A percentile compares a stretch with the other conserved stretches of the same genome.
Conservation (phyloP, 2,113 vertebrate genomes). For the Sinocyclocheilus rhinocerous region DNA sequence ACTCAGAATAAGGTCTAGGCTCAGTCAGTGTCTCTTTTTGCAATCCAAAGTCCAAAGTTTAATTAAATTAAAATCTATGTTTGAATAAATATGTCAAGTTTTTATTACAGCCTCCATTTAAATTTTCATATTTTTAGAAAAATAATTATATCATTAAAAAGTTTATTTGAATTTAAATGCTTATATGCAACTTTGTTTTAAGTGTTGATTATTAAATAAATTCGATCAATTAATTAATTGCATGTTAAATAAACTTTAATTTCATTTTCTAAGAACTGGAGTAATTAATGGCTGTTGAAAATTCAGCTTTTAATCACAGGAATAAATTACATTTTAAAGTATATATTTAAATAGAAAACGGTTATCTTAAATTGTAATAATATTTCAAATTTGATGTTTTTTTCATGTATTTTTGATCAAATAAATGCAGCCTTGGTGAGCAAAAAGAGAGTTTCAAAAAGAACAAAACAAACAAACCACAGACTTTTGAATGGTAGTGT, state of each 20-base stretch:
- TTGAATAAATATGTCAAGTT: background rate
- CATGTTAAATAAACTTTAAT: no score
- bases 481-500: background rate
- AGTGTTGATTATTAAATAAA: background rate
- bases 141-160: background rate
- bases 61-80: background rate
- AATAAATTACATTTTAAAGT: no score
- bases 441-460: background rate
- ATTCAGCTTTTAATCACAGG: no score
- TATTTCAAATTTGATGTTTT: no score
- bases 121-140: background rate
- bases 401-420: background rate
- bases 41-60: background rate
- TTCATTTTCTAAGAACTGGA: no score
- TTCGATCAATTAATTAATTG: background rate
- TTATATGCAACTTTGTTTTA: background rate
- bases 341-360: no score
- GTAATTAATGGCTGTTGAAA: no score
- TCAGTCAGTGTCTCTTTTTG: background rate
- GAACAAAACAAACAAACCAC: no score
- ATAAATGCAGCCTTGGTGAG: background rate
- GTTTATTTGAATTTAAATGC: background rate
- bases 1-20: background rate
- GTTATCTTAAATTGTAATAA: background rate
- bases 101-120: background rate